phyloP scores from a whole-genome alignment of 2,888 invertebrate species.

The Chalcosyrphus nemorum region DNA sequence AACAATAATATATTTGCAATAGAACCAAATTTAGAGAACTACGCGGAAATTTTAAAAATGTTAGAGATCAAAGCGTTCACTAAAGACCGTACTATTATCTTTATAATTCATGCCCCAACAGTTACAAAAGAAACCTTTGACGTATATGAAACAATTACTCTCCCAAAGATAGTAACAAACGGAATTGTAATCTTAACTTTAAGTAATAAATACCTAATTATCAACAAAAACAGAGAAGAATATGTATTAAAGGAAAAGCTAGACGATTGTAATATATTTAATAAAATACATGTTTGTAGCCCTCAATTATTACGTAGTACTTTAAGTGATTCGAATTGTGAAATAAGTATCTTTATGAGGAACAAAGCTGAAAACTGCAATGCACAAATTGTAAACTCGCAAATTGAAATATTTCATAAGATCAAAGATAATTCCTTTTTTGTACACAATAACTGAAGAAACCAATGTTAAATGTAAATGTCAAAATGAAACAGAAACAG shows the following conservation, averaged over 20 bases:
- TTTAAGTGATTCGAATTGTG: conserved; percentile 1
- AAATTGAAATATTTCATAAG: conserved; percentile 11
- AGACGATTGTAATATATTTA: conserved; percentile 6
- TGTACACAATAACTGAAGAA: neutral
- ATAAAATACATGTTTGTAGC: conserved; percentile 15
- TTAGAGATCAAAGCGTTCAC: conserved; percentile 1
- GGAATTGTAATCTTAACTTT: too few species aligned
- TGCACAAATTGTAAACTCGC: conserved; percentile 1
- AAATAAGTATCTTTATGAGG: conserved; percentile 6
- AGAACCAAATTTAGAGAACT: conserved; percentile 1
- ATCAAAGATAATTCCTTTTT: neutral
- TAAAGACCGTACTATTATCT: neutral
- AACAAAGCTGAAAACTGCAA: neutral
- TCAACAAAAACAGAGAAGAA: conserved; percentile 21
- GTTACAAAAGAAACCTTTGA: neutral
- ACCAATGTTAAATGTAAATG: conserved; percentile 6
- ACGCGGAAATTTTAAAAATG: neutral
- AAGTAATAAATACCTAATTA: conserved; percentile 4
- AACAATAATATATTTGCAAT: neutral
- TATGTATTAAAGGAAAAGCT: conserved; percentile 13
- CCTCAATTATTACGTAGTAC: conserved; percentile 1
- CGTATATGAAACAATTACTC: conserved; percentile 17
- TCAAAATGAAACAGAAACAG: neutral
- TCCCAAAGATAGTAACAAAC: too few species aligned
- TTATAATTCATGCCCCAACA: neutral